A percentile compares a stretch with the other conserved stretches of the same genome.
Evolutionary conservation across 2,888 invertebrate genomes (phyloP).

Genomic region (Branchipolynoe longqiensis): DNA sequence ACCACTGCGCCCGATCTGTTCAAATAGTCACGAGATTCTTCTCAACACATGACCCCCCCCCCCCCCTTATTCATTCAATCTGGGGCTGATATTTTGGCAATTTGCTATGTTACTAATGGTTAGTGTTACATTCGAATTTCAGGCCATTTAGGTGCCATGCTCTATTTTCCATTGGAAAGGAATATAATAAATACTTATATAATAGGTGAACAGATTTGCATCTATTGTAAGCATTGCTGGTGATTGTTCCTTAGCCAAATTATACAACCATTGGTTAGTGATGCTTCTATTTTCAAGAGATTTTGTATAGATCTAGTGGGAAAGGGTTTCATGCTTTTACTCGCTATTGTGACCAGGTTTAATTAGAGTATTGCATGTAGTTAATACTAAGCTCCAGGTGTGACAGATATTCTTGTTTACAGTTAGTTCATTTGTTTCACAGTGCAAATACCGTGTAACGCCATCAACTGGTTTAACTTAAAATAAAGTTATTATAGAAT

Average conservation of each 20-base stretch:
- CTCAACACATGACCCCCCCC: no score
- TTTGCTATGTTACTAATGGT: conserved; percentile 24
- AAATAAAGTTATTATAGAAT: background rate
- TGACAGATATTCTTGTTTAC: conserved; percentile 21
- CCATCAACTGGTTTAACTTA: conserved; percentile 18
- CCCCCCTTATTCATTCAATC: no score
- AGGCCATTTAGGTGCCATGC: no score
- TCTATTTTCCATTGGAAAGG: no score
- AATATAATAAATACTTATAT: no score
- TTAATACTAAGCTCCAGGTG: background rate
- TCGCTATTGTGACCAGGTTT: conserved; percentile 30
- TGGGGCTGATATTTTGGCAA: no score
- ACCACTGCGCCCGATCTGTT: no score
- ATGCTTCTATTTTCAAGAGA: conserved; percentile 51
- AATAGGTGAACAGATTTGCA: conserved; percentile 15
- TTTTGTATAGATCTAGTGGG: conserved; percentile 41
- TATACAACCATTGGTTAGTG: conserved; percentile 24
- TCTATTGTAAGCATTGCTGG: conserved; percentile 1
- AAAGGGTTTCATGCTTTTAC: background rate
- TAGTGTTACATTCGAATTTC: conserved; percentile 13
- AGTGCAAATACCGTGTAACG: conserved; percentile 29
- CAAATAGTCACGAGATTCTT: no score
- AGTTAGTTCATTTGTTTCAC: conserved; percentile 41
- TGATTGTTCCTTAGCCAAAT: conserved; percentile 13
- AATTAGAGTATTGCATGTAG: background rate